Evolutionary conservation across 2,888 invertebrate species (phyloP).

Genomic region (Frankliniella intonsa): DNA sequence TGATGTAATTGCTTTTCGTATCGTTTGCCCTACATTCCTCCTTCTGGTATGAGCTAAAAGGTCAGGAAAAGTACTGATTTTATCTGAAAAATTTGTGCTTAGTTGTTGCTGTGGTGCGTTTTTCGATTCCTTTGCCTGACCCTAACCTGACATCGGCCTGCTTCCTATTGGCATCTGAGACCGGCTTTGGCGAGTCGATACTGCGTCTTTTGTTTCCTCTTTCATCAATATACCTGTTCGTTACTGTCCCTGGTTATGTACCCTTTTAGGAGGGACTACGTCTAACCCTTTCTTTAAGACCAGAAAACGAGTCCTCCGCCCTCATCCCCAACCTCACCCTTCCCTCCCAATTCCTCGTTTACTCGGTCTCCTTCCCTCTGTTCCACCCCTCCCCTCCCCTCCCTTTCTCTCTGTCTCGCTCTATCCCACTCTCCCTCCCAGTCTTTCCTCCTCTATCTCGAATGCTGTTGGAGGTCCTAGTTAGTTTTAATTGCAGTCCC

Average conservation of each 20-base stretch:
- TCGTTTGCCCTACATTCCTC: neutral
- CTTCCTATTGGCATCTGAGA: too few relatives aligned
- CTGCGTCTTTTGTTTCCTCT: too few relatives aligned
- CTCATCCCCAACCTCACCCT: neutral
- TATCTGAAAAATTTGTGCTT: too few relatives aligned
- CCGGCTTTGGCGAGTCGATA: too few relatives aligned
- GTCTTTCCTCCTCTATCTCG: neutral
- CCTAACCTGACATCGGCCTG: too few relatives aligned
- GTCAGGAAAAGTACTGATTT: too few relatives aligned
- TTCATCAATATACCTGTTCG: too few relatives aligned
- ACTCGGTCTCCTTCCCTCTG: neutral
- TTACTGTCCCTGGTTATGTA: too few relatives aligned
- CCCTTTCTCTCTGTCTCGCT: neutral
- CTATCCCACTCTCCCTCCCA: neutral
- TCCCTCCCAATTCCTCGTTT: neutral
- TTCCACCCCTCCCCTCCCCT: neutral
- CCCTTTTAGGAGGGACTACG: too few relatives aligned
- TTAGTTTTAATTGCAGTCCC: constrained; percentile 26
- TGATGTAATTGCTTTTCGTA: neutral
- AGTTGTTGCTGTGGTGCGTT: too few relatives aligned
- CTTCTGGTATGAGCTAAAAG: too few relatives aligned
- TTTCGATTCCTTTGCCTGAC: too few relatives aligned
- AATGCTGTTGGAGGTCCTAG: constrained; percentile 26
- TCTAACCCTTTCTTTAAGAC: neutral
- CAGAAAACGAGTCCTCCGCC: neutral